A percentile compares a stretch with the other conserved stretches of the same genome.
Evolutionary conservation across 2,888 invertebrate species (phyloP).

Genomic region (Polyommatus icarus): DNA sequence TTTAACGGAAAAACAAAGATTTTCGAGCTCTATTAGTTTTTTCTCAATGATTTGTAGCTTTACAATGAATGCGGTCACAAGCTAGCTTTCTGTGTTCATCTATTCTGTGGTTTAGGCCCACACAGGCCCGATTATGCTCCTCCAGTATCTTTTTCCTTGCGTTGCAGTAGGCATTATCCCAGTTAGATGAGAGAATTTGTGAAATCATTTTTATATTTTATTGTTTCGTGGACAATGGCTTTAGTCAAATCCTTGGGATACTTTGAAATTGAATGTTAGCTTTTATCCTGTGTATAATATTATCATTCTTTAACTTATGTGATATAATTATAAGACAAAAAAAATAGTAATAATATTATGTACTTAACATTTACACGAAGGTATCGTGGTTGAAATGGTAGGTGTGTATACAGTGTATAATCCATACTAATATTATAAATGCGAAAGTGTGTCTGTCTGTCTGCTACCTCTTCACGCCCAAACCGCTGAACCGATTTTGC

Average conservation of each 20-base stretch:
- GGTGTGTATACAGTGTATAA: too few relatives aligned
- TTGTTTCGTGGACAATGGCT: constrained; percentile 18
- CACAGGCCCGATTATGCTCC: constrained; percentile 39
- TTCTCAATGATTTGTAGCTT: too few relatives aligned
- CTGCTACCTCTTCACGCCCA: too few relatives aligned
- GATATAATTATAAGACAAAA: too few relatives aligned
- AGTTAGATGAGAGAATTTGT: constrained; percentile 28
- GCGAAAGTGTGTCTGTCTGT: too few relatives aligned
- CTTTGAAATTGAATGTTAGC: not conserved
- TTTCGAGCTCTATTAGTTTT: not conserved
- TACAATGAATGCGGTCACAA: not conserved
- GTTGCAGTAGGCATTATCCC: constrained; percentile 36
- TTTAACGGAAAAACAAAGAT: not conserved
- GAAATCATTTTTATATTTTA: constrained; percentile 24
- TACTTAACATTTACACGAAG: too few relatives aligned
- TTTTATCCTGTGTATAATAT: too few relatives aligned
- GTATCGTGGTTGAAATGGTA: too few relatives aligned
- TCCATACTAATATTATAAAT: too few relatives aligned
- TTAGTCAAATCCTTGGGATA: not conserved
- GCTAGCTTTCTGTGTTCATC: constrained; percentile 6
- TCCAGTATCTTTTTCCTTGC: constrained; percentile 37
- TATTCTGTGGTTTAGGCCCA: constrained; percentile 31
- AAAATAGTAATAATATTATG: too few relatives aligned
- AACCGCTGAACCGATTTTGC: too few relatives aligned
- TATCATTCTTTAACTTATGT: not conserved